phyloP scores from a whole-genome alignment of 2,888 invertebrate species.

The Pristionchus fissidentatus region DNA sequence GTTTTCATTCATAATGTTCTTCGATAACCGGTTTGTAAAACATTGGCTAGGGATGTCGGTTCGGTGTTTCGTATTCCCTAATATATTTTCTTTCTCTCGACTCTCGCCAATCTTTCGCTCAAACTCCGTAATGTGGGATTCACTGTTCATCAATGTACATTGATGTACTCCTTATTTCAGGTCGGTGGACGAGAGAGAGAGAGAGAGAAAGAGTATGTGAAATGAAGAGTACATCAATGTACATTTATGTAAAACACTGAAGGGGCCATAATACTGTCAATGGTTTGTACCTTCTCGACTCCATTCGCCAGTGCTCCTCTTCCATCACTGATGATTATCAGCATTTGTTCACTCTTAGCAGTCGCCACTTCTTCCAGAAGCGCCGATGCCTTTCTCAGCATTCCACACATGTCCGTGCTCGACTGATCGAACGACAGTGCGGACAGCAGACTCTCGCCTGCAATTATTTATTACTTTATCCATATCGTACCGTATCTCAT shows the following conservation, averaged over 20 bases:
- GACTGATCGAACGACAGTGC: constrained; percentile 35
- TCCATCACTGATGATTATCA: constrained; percentile 95
- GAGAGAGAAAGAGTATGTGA: neutral
- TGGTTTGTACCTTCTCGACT: constrained; percentile 83
- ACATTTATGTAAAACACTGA: neutral
- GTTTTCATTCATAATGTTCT: no score
- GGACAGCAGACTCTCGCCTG: constrained; percentile 5
- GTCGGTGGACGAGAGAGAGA: no score
- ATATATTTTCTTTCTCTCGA: no score
- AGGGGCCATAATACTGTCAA: constrained; percentile 84
- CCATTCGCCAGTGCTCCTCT: constrained; percentile 91
- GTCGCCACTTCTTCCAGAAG: constrained; percentile 56
- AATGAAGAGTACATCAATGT: no score
- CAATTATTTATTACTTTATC: neutral
- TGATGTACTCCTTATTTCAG: no score
- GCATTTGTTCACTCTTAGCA: constrained; percentile 82
- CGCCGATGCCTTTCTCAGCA: constrained; percentile 57
- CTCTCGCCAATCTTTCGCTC: no score
- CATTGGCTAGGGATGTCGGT: no score
- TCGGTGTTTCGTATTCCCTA: no score
- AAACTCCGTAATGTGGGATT: no score
- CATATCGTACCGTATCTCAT: neutral
- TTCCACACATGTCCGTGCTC: constrained; percentile 53
- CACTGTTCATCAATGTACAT: no score
- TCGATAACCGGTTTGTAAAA: no score